These are phyloP conservation scores for Bicyclus anynana DNA, from an alignment of 1,140 invertebrate genomes.

Conservation along the genomic window DNA sequence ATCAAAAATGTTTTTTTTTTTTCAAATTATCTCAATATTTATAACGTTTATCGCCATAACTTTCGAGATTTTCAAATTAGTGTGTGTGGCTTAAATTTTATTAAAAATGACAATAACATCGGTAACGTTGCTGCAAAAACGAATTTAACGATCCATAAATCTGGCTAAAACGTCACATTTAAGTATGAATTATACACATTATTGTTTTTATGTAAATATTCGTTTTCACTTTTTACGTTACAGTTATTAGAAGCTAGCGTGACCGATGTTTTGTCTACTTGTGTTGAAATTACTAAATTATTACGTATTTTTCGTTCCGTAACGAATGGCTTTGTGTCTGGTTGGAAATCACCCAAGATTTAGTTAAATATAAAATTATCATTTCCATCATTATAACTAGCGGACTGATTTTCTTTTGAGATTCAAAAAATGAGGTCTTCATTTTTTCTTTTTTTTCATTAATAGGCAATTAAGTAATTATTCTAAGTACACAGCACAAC, in stretches of 20 bases:
- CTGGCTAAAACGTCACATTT: neutral
- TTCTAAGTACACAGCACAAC: constrained; percentile 74
- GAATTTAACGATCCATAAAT: neutral
- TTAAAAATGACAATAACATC: neutral
- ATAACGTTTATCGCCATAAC: neutral
- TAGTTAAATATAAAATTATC: constrained; percentile 61
- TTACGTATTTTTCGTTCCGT: neutral
- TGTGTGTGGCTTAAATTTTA: neutral
- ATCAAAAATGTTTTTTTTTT: neutral
- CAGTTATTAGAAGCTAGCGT: neutral
- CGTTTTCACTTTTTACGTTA: neutral
- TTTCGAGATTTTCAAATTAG: neutral
- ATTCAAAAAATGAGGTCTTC: constrained; percentile 64
- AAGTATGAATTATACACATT: neutral
- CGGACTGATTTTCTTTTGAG: constrained; percentile 67
- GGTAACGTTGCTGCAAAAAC: neutral
- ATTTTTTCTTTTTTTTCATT: constrained; percentile 41
- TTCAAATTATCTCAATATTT: neutral
- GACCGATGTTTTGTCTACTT: neutral
- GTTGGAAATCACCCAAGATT: constrained; percentile 37
- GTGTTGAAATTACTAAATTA: neutral
- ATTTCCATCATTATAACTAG: constrained; percentile 60
- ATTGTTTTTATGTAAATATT: neutral
- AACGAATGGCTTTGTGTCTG: constrained; percentile 19
- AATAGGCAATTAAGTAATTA: constrained; percentile 67